These are phyloP conservation scores for Vombatus ursinus DNA, from an alignment of 2,113 vertebrate genomes.

Conservation along the genomic window DNA sequence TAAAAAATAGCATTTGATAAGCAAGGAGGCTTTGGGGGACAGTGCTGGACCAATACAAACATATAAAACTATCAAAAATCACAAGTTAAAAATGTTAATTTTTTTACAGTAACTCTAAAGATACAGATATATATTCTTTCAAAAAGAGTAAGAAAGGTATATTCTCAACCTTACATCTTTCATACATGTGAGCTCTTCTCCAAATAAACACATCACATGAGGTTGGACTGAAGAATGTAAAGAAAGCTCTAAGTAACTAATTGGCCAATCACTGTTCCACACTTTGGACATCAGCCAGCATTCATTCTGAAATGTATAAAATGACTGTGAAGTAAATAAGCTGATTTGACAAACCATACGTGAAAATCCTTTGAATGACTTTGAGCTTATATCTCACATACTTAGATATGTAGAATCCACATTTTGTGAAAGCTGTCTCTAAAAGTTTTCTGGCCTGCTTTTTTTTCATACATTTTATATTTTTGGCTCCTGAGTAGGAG, in stretches of 20 bases:
- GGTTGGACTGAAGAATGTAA: background rate
- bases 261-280: background rate
- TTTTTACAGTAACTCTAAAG: background rate
- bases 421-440: background rate
- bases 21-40: background rate
- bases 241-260: background rate
- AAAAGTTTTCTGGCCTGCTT: background rate
- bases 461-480: background rate
- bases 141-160: background rate
- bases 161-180: background rate
- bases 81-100: background rate
- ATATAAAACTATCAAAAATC: background rate
- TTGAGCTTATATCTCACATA: background rate
- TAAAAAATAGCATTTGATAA: background rate
- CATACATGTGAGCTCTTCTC: background rate
- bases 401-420: background rate
- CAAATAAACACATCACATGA: background rate
- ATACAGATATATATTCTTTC: background rate
- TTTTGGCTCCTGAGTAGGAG: background rate
- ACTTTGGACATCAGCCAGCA: background rate
- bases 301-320: background rate
- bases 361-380: background rate
- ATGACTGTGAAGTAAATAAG: background rate
- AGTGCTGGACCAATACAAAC: background rate
- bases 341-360: background rate